Percentiles rank a stretch among this genome's conserved stretches.
phyloP scores from a whole-genome alignment of 2,888 invertebrate genomes.

The Drosophila gaucha region DNA sequence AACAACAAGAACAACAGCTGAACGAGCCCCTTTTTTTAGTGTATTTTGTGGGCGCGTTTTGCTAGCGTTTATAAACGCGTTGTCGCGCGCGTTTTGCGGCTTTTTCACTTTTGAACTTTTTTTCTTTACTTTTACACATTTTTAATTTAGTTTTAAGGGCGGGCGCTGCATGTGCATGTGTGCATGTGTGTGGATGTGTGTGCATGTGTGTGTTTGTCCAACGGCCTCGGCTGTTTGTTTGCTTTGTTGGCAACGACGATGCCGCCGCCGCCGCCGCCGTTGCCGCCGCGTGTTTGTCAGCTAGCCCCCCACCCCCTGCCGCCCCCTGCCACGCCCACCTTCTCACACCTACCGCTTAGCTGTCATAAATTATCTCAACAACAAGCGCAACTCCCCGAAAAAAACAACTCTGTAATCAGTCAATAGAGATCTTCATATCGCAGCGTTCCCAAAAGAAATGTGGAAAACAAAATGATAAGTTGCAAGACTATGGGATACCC shows the following conservation, averaged over 20 bases:
- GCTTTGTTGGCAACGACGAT: constrained; percentile 46
- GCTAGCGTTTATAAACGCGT: constrained; percentile 47
- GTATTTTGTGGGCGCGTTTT: constrained; percentile 46
- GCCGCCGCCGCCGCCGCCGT: constrained; percentile 34
- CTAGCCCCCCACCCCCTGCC: not conserved
- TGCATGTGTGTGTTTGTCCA: constrained; percentile 24
- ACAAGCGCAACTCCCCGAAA: constrained; percentile 39
- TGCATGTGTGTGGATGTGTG: not conserved
- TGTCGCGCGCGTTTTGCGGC: constrained; percentile 44
- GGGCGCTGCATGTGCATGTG: not conserved
- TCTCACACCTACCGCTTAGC: constrained; percentile 50
- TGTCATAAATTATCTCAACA: constrained; percentile 72
- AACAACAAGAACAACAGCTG: constrained; percentile 6
- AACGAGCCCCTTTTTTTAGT: constrained; percentile 63
- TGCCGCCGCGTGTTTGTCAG: constrained; percentile 42
- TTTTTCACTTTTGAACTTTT: constrained; percentile 72
- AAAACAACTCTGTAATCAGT: constrained; percentile 59
- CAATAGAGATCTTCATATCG: constrained; percentile 73
- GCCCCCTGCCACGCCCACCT: not conserved
- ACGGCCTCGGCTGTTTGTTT: constrained; percentile 30
- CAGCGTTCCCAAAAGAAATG: constrained; percentile 32
- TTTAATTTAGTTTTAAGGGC: constrained; percentile 9
- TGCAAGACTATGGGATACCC: constrained; percentile 6
- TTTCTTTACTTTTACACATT: constrained; percentile 9
- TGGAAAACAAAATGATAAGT: no score